phyloP scores from a whole-genome alignment of 1,140 invertebrate genomes.

The Mactra quadrangularis region DNA sequence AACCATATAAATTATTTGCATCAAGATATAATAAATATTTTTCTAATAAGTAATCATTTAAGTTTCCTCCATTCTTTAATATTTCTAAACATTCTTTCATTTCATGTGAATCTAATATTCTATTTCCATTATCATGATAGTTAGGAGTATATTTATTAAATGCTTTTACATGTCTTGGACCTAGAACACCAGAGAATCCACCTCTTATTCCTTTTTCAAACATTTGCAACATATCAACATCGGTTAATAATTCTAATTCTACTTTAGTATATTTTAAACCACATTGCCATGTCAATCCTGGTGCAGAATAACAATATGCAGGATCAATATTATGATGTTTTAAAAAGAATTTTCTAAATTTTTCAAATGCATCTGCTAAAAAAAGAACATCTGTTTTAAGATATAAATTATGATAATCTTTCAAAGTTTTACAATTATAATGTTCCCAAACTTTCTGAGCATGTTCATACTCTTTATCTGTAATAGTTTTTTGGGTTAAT shows the following conservation, averaged over 20 bases:
- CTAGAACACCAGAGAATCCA: too few relatives aligned
- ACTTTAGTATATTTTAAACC: slow-evolving; percentile 61
- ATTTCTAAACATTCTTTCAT: too few relatives aligned
- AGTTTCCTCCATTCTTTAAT: too few relatives aligned
- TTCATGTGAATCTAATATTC: too few relatives aligned
- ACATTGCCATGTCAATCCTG: slow-evolving; percentile 67
- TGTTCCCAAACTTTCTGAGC: slow-evolving; percentile 2
- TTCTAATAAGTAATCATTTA: too few relatives aligned
- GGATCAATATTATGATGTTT: slow-evolving; percentile 23
- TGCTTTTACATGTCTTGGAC: too few relatives aligned
- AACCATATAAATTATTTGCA: slow-evolving; percentile 70
- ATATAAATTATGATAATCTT: slow-evolving; percentile 16
- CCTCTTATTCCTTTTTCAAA: slow-evolving; percentile 75
- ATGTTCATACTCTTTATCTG: slow-evolving; percentile 6
- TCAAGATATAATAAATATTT: slow-evolving; percentile 27
- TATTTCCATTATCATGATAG: too few relatives aligned
- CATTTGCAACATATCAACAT: slow-evolving; percentile 67
- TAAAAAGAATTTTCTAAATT: slow-evolving; percentile 1
- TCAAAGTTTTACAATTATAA: background rate
- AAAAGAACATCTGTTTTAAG: slow-evolving; percentile 28
- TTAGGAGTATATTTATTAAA: too few relatives aligned
- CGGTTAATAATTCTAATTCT: slow-evolving; percentile 67
- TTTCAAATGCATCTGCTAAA: slow-evolving; percentile 27
- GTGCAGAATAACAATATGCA: slow-evolving; percentile 7
- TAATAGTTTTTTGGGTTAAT: slow-evolving; percentile 12